Evolutionary conservation across 2,888 invertebrate species (phyloP), one percentile per base, ranked within the genome.

Genomic region (Vanessa cardui): DNA sequence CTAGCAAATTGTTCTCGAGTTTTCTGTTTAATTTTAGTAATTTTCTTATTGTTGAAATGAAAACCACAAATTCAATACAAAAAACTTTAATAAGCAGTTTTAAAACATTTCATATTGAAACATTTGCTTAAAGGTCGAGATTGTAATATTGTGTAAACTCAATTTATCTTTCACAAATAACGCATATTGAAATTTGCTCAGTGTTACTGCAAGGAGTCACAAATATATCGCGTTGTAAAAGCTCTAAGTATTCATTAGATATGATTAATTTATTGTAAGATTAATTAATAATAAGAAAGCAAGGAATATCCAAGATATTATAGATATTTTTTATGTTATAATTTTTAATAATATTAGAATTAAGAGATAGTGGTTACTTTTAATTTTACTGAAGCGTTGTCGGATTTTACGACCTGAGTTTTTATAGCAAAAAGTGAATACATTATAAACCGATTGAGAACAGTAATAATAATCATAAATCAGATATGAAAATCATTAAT

Each of bases 261-360:
- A 89, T 87, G 87, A 85, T 88, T 88, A 88, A 90, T 87, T 89
- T 89, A 89, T 88, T 85, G 75, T 90, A 88, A 89, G 88, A 79
- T 65, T 89, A 81, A 83, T 83, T 79, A 82, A 79, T 72, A 67
- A 70, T 88, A 88, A 87, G 87, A 88, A 83, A 86, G 85, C 84
- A 88, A 87, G 86, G 82, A 89, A 90, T 90, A 90, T 92, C 90
- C 89, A 90, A 91, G 90, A 90, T 92, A 90, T 90, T 88, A 82
- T 77, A 78, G 74, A 77, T 81, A 86, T 87, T 83, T n/a, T 84
- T 84, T 85, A 80, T 83, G 80, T 82, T 80, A 78, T 80, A 81
- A 79, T 81, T 80, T 80, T 74, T 80, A 72, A 74, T 77, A 80
- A 80, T 81, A 77, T 80, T 83, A 83, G 75, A 80, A 73, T 83